phyloP scores from a whole-genome alignment of 1,140 invertebrate species.

The Microplitis mediator region DNA sequence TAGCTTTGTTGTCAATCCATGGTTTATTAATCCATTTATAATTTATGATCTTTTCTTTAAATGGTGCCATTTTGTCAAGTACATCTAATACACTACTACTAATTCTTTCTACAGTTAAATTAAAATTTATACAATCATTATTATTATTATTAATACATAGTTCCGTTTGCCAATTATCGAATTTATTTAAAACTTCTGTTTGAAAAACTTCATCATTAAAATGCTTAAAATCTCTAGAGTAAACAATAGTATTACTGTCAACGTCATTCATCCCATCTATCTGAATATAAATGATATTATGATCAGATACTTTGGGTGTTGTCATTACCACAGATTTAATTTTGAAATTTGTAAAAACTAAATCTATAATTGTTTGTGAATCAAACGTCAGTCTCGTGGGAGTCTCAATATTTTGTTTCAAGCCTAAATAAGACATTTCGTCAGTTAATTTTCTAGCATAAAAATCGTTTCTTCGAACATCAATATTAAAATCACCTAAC shows the following conservation, averaged over 20 bases:
- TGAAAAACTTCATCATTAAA: too few relatives aligned
- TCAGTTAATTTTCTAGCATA: conserved; percentile 11
- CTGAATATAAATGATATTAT: background rate
- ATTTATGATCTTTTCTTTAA: background rate
- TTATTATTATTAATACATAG: too few relatives aligned
- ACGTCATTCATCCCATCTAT: too few relatives aligned
- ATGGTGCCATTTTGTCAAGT: background rate
- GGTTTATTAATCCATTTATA: background rate
- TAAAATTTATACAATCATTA: background rate
- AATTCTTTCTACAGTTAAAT: background rate
- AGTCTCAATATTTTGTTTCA: conserved; percentile 16
- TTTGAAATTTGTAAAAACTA: background rate
- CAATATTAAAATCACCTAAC: too few relatives aligned
- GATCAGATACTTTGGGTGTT: conserved; percentile 20
- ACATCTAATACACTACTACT: background rate
- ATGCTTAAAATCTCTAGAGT: too few relatives aligned
- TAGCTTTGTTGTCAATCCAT: background rate
- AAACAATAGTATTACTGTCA: too few relatives aligned
- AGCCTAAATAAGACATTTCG: background rate
- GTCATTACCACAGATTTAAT: background rate
- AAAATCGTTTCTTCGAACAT: background rate
- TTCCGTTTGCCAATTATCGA: too few relatives aligned
- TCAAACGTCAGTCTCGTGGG: conserved; percentile 7
- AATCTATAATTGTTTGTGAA: conserved; percentile 2
- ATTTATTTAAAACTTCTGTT: too few relatives aligned